Evolutionary conservation across 2,113 vertebrate species (phyloP), one percentile per base, ranked within the genome.

Genomic region (Seriola dumerili): DNA sequence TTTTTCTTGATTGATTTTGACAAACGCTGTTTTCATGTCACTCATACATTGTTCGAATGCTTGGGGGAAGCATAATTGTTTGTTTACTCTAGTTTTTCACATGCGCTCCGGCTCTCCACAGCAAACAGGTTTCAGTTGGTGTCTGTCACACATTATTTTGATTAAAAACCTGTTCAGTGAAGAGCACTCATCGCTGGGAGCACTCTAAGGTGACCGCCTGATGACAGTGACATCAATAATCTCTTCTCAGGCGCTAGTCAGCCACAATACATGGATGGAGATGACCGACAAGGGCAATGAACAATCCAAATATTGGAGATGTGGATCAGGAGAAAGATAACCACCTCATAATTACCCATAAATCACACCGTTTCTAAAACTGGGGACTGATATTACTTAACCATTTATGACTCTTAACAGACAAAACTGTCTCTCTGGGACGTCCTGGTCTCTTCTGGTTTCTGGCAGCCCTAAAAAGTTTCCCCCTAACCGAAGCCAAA

Each of bases 141-240:
- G 83, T 83, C 84, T 82, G 89, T 89, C 77, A 84, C 87, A 81
- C 72, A 7, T 80, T 83, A 84, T 86, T 90, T 84, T 83, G 85
- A 92, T 92, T 91, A 93, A 90, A 94, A 91, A 85, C 72, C 76
- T 50, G 83, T 90, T 91, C 73, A 17, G 59, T 72, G 78, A 84
- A 86, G 92, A 88, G 89, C 40, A 52, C 80, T 89, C 74, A 50
- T 74, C 8, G 65, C 87, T 72, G 9, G 11, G 36, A 80, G 87
- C 73, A 62, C 89, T 79, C 81, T 12, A 78, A 89, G 80, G 89
- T 85, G 85, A 88, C 81, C 66, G 76, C 65, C 81, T 12, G 46
- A 70, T 74, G 91, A 90, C 81, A 88, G 85, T 73, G 78, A 85
- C 91, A 89, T 91, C 88, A 92, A 89, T 94, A 92, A 91, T 88